These are phyloP conservation scores for Orchesella flavescens DNA, from an alignment of 2,888 invertebrate species.

Conservation along the genomic window DNA sequence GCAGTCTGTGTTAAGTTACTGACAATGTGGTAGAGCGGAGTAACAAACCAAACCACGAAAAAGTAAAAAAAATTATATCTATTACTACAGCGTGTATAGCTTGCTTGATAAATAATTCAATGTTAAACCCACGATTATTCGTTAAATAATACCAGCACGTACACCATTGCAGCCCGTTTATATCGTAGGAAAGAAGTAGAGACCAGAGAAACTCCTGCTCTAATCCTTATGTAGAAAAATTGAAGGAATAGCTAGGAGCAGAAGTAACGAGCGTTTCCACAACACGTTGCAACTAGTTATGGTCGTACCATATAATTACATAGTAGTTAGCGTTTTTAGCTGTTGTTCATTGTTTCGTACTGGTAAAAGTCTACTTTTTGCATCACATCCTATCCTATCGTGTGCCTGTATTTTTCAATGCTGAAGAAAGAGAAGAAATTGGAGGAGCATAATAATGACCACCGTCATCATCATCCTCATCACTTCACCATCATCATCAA, in stretches of 20 bases:
- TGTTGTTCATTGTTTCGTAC: neutral
- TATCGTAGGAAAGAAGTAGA: too few species aligned
- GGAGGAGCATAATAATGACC: slow-evolving; percentile 29
- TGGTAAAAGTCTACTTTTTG: slow-evolving; percentile 26
- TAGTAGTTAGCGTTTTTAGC: slow-evolving; percentile 29
- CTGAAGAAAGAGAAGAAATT: slow-evolving; percentile 7
- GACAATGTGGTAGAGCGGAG: neutral
- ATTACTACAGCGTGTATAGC: too few species aligned
- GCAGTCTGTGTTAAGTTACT: neutral
- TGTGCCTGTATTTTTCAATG: neutral
- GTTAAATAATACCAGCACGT: slow-evolving; percentile 13
- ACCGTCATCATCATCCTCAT: slow-evolving; percentile 13
- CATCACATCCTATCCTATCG: neutral
- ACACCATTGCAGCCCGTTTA: neutral
- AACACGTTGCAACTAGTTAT: slow-evolving; percentile 30
- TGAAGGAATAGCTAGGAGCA: neutral
- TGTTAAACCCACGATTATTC: slow-evolving; percentile 15
- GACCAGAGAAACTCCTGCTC: too few species aligned
- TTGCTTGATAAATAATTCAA: slow-evolving; percentile 21
- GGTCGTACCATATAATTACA: slow-evolving; percentile 30
- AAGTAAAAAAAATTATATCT: too few species aligned
- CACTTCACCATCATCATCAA: slow-evolving; percentile 3
- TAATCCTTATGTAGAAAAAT: neutral
- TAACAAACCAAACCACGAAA: neutral
- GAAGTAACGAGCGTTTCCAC: neutral